Conservation (phyloP, 1,140 invertebrate genomes). For the Drosophila mojavensis region DNA sequence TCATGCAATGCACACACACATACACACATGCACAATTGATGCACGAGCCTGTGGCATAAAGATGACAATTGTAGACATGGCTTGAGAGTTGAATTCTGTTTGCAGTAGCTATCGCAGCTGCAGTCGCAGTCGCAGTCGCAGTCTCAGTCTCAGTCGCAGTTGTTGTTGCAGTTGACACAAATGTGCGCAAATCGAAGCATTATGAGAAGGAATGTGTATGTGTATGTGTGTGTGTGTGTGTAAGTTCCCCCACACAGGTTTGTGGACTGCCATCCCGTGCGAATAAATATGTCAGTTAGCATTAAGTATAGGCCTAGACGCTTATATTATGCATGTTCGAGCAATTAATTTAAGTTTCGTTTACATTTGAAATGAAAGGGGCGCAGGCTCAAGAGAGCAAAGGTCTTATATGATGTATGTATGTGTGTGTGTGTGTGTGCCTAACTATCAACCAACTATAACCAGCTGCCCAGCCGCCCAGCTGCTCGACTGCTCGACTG, state of each 20-base stretch:
- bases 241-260: conserved; percentile 10
- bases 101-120: too few relatives aligned
- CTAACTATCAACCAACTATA: conserved; percentile 7
- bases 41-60: conserved; percentile 32
- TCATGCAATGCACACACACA: conserved; percentile 27
- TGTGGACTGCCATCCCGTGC: conserved; percentile 42
- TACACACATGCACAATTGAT: conserved; percentile 5
- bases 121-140: background rate
- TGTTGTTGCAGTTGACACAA: conserved; percentile 50
- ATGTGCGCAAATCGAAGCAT: conserved; percentile 67
- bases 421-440: conserved; percentile 6
- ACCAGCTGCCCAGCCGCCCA: background rate
- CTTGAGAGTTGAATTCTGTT: conserved; percentile 19
- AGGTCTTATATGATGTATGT: background rate
- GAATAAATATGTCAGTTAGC: conserved; percentile 78
- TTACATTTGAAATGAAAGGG: conserved; percentile 71
- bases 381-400: background rate
- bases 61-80: conserved; percentile 62
- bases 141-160: conserved; percentile 4
- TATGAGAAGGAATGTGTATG: conserved; percentile 48
- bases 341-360: conserved; percentile 81
- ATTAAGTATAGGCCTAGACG: conserved; percentile 65
- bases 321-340: conserved; percentile 78
- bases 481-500: conserved; percentile 4
- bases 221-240: conserved; percentile 13